A percentile compares a stretch with the other conserved stretches of the same genome.
These are phyloP conservation scores for Aporrectodea caliginosa DNA, from an alignment of 1,140 invertebrate species.

Conservation along the genomic window DNA sequence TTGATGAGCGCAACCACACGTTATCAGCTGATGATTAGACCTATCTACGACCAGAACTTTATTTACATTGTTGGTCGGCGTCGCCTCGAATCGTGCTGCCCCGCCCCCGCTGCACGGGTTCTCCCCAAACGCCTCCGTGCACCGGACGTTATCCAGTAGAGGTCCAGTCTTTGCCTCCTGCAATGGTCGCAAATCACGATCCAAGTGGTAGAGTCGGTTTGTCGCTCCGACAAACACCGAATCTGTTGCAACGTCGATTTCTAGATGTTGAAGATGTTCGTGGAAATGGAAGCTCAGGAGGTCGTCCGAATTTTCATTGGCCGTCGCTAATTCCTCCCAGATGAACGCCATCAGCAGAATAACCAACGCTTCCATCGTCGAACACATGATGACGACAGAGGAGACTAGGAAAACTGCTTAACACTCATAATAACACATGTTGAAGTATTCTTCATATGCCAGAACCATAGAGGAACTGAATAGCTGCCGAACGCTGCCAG, in stretches of 20 bases:
- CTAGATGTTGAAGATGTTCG: neutral
- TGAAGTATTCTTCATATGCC: too few relatives aligned
- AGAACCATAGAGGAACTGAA: too few relatives aligned
- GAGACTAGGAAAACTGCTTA: too few relatives aligned
- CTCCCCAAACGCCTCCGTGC: slow-evolving; percentile 24
- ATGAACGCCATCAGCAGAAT: neutral
- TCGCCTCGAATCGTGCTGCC: slow-evolving; percentile 56
- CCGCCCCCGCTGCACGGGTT: slow-evolving; percentile 20
- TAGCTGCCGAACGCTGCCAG: too few relatives aligned
- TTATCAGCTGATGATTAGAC: slow-evolving; percentile 77
- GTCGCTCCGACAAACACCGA: neutral
- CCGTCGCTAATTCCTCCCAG: neutral
- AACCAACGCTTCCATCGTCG: neutral
- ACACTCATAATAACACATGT: too few relatives aligned
- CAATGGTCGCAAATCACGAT: neutral
- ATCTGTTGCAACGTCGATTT: neutral
- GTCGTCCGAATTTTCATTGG: neutral
- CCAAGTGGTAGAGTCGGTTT: neutral
- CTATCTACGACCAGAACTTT: slow-evolving; percentile 94
- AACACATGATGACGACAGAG: neutral
- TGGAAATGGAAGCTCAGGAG: neutral
- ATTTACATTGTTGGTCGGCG: slow-evolving; percentile 84
- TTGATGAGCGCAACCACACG: slow-evolving; percentile 82
- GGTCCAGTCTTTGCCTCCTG: slow-evolving; percentile 58
- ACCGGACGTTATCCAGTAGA: slow-evolving; percentile 39